A percentile compares a stretch with the other conserved stretches of the same genome.
These are phyloP conservation scores for Venustoraphidia nigricollis DNA, from an alignment of 2,888 invertebrate genomes.

Conservation along the genomic window DNA sequence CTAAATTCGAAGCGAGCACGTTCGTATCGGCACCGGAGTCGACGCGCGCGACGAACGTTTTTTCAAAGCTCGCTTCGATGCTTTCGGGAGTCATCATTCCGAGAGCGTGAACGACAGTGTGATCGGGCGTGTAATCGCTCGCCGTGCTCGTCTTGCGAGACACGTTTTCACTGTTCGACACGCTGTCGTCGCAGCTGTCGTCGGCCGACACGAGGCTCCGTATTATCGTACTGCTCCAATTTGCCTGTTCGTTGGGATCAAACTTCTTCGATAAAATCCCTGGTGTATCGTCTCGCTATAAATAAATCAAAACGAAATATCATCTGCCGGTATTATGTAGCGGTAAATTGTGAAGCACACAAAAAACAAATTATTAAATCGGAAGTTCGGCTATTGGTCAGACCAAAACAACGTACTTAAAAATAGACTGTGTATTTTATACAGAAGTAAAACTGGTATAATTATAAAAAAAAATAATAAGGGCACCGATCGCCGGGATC, in stretches of 20 bases:
- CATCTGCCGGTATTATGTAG: too few relatives aligned
- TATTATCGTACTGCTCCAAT: not conserved
- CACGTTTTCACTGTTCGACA: slow-evolving; percentile 28
- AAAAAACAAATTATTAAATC: too few relatives aligned
- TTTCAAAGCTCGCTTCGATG: not conserved
- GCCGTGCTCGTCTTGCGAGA: slow-evolving; percentile 41
- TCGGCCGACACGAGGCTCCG: slow-evolving; percentile 4
- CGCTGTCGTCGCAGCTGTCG: slow-evolving; percentile 18
- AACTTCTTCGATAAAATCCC: slow-evolving; percentile 1
- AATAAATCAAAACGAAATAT: not conserved
- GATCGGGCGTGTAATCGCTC: slow-evolving; percentile 39
- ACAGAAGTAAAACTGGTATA: too few relatives aligned
- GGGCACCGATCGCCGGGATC: too few relatives aligned
- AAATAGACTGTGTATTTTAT: too few relatives aligned
- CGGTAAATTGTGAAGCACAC: too few relatives aligned
- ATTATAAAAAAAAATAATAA: too few relatives aligned
- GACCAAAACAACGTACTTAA: too few relatives aligned
- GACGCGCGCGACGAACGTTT: too few relatives aligned
- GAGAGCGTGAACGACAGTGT: slow-evolving; percentile 25
- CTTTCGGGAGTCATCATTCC: not conserved
- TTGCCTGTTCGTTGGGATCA: slow-evolving; percentile 1
- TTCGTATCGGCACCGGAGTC: slow-evolving; percentile 16
- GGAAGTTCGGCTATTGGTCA: too few relatives aligned
- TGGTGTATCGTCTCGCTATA: slow-evolving; percentile 4
- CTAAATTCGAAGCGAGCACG: slow-evolving; percentile 11